These are phyloP conservation scores for Itoplectis maculator DNA, from an alignment of 2,888 invertebrate species.

Conservation along the genomic window DNA sequence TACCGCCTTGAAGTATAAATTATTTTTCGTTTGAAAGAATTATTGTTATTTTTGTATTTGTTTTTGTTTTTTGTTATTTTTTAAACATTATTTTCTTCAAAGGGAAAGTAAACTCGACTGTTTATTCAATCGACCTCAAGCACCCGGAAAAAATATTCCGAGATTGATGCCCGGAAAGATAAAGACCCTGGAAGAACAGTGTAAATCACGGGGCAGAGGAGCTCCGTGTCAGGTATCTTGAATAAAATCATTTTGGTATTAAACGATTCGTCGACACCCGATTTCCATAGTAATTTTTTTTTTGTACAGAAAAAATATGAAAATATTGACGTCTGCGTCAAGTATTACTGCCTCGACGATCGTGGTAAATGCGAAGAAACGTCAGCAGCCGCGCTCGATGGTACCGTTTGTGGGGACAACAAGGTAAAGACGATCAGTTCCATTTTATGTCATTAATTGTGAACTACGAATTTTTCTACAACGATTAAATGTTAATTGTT, in stretches of 20 bases:
- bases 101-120: constrained; percentile 23
- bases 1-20: too few relatives aligned
- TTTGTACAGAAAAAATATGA: not conserved
- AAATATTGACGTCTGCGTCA: not conserved
- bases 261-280: not conserved
- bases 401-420: not conserved
- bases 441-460: not conserved
- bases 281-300: not conserved
- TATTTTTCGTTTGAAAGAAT: too few relatives aligned
- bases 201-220: not conserved
- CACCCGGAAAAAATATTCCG: constrained; percentile 4
- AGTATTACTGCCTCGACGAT: constrained; percentile 18
- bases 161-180: constrained; percentile 46
- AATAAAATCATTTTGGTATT: not conserved
- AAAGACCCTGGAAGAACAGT: constrained; percentile 28
- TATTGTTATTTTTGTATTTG: too few relatives aligned
- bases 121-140: constrained; percentile 31
- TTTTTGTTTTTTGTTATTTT: not conserved
- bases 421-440: not conserved
- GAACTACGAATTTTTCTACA: not conserved
- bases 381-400: not conserved
- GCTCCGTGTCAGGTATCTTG: constrained; percentile 26
- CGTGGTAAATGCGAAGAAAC: not conserved
- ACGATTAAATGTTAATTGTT: not conserved
- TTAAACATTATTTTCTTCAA: not conserved